phyloP scores from a whole-genome alignment of 2,797 vertebrate species.

The Agapornis canus region DNA sequence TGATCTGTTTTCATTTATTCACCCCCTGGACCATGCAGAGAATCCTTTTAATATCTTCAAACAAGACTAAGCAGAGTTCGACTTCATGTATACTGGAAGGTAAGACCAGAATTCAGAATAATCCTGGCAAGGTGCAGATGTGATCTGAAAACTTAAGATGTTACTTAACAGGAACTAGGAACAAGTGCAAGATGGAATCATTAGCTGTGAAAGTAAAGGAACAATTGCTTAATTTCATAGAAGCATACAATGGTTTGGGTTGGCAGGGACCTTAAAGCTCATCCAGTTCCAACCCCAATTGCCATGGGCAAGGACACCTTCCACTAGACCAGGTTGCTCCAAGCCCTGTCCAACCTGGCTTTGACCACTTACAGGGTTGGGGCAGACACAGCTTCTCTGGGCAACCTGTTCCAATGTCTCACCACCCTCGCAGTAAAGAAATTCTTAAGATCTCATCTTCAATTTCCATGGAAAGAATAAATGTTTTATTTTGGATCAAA shows the following conservation, averaged over 20 bases:
- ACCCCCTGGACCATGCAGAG: background rate
- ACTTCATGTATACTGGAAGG: background rate
- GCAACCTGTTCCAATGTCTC: background rate
- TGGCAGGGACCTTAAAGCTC: background rate
- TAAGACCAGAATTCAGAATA: background rate
- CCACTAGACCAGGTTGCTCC: background rate
- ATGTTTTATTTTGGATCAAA: background rate
- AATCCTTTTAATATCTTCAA: background rate
- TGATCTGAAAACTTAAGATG: background rate
- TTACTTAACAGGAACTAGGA: background rate
- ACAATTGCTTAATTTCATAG: background rate
- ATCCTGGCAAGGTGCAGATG: background rate
- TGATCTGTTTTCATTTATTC: background rate
- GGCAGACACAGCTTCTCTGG: background rate
- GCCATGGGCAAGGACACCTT: background rate
- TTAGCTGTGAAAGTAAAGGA: background rate
- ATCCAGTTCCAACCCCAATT: rapidly evolving
- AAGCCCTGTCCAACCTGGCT: background rate
- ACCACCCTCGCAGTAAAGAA: background rate
- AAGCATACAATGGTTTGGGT: background rate
- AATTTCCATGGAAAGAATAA: rapidly evolving
- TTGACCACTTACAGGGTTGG: background rate
- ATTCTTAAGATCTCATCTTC: background rate
- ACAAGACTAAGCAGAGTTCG: background rate
- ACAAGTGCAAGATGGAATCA: background rate